These are phyloP conservation scores for Merluccius polli DNA, from an alignment of 2,797 vertebrate genomes.

Conservation along the genomic window DNA sequence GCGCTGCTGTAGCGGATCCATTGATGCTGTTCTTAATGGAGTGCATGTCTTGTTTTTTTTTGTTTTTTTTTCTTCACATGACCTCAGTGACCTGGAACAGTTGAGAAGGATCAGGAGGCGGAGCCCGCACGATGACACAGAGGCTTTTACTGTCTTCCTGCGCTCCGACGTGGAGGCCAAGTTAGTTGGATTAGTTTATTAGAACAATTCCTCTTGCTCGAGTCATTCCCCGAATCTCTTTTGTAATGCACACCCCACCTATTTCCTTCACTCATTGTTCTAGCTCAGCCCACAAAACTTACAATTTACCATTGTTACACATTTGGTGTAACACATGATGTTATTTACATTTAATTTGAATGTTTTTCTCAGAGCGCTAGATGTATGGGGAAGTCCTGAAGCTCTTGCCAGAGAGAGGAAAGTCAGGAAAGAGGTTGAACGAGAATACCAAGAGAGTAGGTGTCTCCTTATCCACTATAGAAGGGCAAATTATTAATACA, in stretches of 20 bases:
- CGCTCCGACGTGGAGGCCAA: conserved; percentile 95
- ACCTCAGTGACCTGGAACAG: conserved; percentile 87
- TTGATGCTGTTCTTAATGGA: not conserved
- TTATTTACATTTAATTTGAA: not conserved
- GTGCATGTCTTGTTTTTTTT: not conserved
- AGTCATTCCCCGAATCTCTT: not conserved
- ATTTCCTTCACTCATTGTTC: not conserved
- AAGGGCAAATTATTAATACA: not conserved
- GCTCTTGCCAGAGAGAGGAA: conserved; percentile 90
- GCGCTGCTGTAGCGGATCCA: not conserved
- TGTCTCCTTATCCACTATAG: conserved; percentile 18
- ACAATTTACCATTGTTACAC: not conserved
- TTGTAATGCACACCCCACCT: not conserved
- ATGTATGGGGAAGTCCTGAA: conserved; percentile 96
- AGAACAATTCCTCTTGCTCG: conserved; percentile 3
- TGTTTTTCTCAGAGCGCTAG: conserved; percentile 78
- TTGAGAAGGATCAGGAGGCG: conserved; percentile 90
- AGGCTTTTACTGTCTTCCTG: conserved; percentile 96
- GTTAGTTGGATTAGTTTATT: too few relatives aligned
- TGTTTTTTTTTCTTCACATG: not conserved
- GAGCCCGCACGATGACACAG: conserved; percentile 96
- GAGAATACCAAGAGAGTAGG: conserved; percentile 92
- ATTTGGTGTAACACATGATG: not conserved
- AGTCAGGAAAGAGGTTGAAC: conserved; percentile 86
- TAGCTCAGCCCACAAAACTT: not conserved